These are phyloP conservation scores for Drosophila equinoxialis DNA, from an alignment of 1,140 invertebrate species.

Conservation along the genomic window DNA sequence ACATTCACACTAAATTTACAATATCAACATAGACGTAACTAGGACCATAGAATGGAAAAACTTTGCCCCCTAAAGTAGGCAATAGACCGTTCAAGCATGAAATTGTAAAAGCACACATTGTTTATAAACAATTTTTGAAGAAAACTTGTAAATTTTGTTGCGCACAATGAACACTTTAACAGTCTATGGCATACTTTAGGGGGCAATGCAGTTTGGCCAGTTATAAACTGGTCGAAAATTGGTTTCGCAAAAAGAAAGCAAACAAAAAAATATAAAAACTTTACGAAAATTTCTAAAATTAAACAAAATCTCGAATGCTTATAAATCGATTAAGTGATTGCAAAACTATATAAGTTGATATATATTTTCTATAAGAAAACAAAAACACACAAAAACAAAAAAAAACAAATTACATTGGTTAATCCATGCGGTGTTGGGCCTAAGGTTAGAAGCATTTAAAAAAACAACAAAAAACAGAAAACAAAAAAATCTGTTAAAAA, in stretches of 20 bases:
- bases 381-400: constrained; percentile 38
- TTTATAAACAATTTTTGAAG: too few relatives aligned
- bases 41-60: too few relatives aligned
- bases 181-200: too few relatives aligned
- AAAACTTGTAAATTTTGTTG: too few relatives aligned
- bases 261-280: constrained; percentile 27
- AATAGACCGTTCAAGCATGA: too few relatives aligned
- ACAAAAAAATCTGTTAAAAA: constrained; percentile 33
- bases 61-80: too few relatives aligned
- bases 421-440: constrained; percentile 72
- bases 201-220: constrained; percentile 37
- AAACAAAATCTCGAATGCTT: constrained; percentile 73
- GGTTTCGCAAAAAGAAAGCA: constrained; percentile 31
- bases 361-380: constrained; percentile 60
- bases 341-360: constrained; percentile 36
- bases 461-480: constrained; percentile 43
- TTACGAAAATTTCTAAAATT: constrained; percentile 8
- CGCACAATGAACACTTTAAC: too few relatives aligned
- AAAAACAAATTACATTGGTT: constrained; percentile 59
- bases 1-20: constrained; percentile 65
- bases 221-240: constrained; percentile 50
- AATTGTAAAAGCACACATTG: too few relatives aligned
- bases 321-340: constrained; percentile 36
- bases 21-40: background rate
- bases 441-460: constrained; percentile 75